phyloP scores from a whole-genome alignment of 2,797 vertebrate genomes.

The Gambelia wislizenii region DNA sequence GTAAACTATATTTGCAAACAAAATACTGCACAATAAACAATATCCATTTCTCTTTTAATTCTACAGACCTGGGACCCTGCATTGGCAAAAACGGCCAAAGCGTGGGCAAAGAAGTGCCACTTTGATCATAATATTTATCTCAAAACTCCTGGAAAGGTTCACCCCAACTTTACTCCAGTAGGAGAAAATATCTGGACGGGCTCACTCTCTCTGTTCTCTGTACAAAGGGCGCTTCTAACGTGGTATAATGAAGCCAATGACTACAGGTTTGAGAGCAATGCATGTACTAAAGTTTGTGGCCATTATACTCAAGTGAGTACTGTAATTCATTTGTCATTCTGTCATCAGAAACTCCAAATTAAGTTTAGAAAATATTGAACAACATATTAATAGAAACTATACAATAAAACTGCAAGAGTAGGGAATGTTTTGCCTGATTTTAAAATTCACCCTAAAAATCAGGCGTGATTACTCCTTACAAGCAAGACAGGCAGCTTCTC shows the following conservation, averaged over 20 bases:
- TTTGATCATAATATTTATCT: slow-evolving; percentile 73
- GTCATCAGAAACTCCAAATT: background rate
- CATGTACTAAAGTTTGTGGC: slow-evolving; percentile 64
- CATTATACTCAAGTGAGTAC: slow-evolving; percentile 83
- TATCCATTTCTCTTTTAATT: slow-evolving; percentile 23
- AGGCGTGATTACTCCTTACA: background rate
- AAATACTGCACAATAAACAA: background rate
- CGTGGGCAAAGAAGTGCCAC: slow-evolving; percentile 77
- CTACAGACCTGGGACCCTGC: slow-evolving; percentile 83
- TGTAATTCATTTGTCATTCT: slow-evolving; percentile 14
- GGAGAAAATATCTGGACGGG: slow-evolving; percentile 84
- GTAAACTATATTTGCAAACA: background rate
- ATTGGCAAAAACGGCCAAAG: slow-evolving; percentile 80
- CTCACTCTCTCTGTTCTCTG: slow-evolving; percentile 51
- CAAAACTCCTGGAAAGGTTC: slow-evolving; percentile 28
- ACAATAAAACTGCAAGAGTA: too few species aligned
- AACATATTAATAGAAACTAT: background rate
- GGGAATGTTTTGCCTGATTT: background rate
- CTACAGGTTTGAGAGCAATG: slow-evolving; percentile 59
- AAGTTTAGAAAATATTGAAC: background rate
- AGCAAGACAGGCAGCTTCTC: background rate
- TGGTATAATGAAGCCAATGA: slow-evolving; percentile 73
- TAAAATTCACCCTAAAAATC: slow-evolving; percentile 5
- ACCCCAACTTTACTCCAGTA: slow-evolving; percentile 76
- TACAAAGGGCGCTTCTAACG: slow-evolving; percentile 35